Evolutionary conservation across 2,113 vertebrate genomes (phyloP).

Genomic region (Gymnogyps californianus): DNA sequence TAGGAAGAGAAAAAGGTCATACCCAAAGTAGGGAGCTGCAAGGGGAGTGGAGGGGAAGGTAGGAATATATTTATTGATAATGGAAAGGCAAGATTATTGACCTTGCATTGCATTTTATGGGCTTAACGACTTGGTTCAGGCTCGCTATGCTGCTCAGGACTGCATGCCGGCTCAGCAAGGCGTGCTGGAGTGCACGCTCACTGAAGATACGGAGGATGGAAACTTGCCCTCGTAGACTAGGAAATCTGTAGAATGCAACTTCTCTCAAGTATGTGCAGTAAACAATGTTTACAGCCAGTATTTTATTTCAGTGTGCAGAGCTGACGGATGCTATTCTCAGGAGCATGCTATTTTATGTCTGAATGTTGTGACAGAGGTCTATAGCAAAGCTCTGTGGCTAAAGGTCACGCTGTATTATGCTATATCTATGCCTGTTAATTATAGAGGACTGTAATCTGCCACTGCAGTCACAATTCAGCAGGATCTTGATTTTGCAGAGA

Average conservation of each 20-base stretch:
- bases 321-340: neutral
- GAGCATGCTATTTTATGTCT: neutral
- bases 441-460: neutral
- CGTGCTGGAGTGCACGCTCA: accelerated
- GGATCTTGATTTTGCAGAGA: conserved; percentile 28
- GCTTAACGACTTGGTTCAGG: accelerated
- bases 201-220: neutral
- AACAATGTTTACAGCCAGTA: neutral
- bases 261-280: neutral
- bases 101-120: neutral
- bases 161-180: neutral
- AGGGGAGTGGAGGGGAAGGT: neutral
- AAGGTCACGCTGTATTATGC: neutral
- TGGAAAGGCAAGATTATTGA: neutral
- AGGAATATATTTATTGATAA: neutral
- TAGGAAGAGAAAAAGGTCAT: neutral
- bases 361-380: neutral
- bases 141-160: neutral
- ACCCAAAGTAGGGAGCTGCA: neutral
- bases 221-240: neutral
- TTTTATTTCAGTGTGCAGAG: neutral
- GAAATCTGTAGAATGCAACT: neutral
- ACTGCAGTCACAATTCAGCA: neutral
- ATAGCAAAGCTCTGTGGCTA: neutral
- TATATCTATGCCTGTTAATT: neutral